Evolutionary conservation across 1,140 invertebrate genomes (phyloP), one percentile per base, ranked within the genome.

Genomic region (Neoseiulus cucumeris): DNA sequence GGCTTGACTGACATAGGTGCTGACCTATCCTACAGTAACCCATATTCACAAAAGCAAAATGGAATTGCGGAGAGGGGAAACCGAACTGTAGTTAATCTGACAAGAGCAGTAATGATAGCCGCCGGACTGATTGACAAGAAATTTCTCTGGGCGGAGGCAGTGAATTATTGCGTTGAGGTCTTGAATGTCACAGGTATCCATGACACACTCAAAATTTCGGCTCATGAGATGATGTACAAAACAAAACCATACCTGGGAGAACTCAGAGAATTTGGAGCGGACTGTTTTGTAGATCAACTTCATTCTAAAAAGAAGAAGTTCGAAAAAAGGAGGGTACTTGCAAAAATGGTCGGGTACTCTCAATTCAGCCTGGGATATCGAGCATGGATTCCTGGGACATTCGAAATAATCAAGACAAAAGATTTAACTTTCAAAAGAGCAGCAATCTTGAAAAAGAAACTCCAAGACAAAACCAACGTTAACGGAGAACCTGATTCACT

Each of bases 101-200:
- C 64, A 28, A n/a, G 47, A 30, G 47, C 69, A 22, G 67, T 69
- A 65, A 4, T 69, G 1, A 14, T 25, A 14, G 59, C 25, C 28
- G 7, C 65, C 5, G 39, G 51, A 29, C 33, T 68, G n/a, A 41
- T n/a, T n/a, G n/a, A n/a, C n/a, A n/a, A 41, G 1, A 29, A 64
- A 28, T 33, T 17, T 17, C 30, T 68, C 7, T 68, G 68, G 66
- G 55, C 42, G 9, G 66, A 68, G 51, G 42, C 42, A 12, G 42
- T 44, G 12, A 44, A 44, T n/a, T 44, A 12, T n/a, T 44, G 42
- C 42, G n/a, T 44, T n/a, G 42, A 44, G 12, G n/a, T 44, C 42
- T 44, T 44, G n/a, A 44, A 44, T n/a, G 12, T n/a, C 12, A 44
- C n/a, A 44, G n/a, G 12, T 12, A 44, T n/a, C n/a, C 42, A 12